Evolutionary conservation across 37 sponge, comb jelly and placozoan genomes (phyloP).

Genomic region (Trichoplax adhaerens): DNA sequence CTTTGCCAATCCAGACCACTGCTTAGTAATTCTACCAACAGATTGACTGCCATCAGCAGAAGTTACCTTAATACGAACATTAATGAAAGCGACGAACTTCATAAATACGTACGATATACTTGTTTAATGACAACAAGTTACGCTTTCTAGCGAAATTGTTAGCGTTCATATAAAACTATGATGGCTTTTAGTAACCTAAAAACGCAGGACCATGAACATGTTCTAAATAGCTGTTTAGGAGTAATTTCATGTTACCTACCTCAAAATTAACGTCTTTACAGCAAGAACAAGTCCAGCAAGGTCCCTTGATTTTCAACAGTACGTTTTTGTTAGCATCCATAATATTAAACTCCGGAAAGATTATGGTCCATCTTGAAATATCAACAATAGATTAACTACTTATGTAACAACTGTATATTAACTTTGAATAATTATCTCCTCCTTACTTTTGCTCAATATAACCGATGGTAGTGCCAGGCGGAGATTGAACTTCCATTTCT

Average conservation of each 20-base stretch:
- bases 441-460: conserved; percentile 48
- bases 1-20: conserved; percentile 82
- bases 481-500: conserved; percentile 69
- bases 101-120: too few relatives aligned
- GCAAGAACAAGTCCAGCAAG: conserved; percentile 49
- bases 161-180: too few relatives aligned
- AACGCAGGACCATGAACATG: too few relatives aligned
- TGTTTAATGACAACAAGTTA: too few relatives aligned
- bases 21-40: conserved; percentile 78
- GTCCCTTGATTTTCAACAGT: conserved; percentile 69
- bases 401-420: too few relatives aligned
- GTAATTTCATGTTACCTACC: not conserved
- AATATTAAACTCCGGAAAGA: conserved; percentile 52
- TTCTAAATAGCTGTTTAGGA: too few relatives aligned
- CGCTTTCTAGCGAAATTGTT: too few relatives aligned
- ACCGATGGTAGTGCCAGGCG: conserved; percentile 73
- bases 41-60: conserved; percentile 31
- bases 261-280: conserved; percentile 54
- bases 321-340: conserved; percentile 32
- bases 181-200: too few relatives aligned
- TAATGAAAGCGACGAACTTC: too few relatives aligned
- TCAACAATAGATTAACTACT: too few relatives aligned
- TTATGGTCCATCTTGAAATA: conserved; percentile 15
- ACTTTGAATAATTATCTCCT: too few relatives aligned
- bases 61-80: conserved; percentile 13